phyloP scores from a whole-genome alignment of 92 coral and sea anemone species.

The Epizoanthus ramosus region DNA sequence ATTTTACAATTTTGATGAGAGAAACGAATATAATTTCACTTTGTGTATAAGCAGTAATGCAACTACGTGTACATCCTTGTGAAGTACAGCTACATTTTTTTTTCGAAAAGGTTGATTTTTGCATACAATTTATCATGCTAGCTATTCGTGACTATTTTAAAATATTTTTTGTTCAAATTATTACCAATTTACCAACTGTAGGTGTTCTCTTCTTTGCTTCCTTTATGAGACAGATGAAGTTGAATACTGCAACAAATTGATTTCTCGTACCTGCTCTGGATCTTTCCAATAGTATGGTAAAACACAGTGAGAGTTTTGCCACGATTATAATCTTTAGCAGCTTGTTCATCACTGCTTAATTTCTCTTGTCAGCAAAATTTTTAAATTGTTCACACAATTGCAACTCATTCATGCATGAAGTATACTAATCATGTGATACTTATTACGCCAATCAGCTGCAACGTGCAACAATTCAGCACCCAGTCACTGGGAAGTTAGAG shows the following conservation, averaged over 20 bases:
- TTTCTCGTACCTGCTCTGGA: too few species aligned
- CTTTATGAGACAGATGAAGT: not conserved
- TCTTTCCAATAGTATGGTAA: too few species aligned
- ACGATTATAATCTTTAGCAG: not conserved
- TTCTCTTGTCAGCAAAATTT: not conserved
- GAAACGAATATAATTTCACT: not conserved
- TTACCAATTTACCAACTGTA: too few species aligned
- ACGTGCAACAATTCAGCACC: slow-evolving; percentile 95
- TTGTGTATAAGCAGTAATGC: not conserved
- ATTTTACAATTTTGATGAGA: not conserved
- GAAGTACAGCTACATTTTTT: not conserved
- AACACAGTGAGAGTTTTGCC: not conserved
- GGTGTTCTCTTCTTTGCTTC: not conserved
- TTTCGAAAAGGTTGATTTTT: too few species aligned
- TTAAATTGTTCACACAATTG: not conserved
- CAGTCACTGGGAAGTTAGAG: slow-evolving; percentile 92
- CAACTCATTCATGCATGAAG: not conserved
- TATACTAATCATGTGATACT: slow-evolving; percentile 42
- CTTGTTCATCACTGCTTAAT: not conserved
- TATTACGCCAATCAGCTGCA: slow-evolving; percentile 69
- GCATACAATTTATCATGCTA: too few species aligned
- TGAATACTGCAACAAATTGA: too few species aligned
- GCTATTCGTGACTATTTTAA: too few species aligned
- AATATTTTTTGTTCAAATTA: too few species aligned
- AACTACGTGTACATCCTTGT: not conserved